A percentile compares a stretch with the other conserved stretches of the same genome.
Conservation (phyloP, 35 echinoderm and acorn worm species). For the Ophiothrix spiculata region DNA sequence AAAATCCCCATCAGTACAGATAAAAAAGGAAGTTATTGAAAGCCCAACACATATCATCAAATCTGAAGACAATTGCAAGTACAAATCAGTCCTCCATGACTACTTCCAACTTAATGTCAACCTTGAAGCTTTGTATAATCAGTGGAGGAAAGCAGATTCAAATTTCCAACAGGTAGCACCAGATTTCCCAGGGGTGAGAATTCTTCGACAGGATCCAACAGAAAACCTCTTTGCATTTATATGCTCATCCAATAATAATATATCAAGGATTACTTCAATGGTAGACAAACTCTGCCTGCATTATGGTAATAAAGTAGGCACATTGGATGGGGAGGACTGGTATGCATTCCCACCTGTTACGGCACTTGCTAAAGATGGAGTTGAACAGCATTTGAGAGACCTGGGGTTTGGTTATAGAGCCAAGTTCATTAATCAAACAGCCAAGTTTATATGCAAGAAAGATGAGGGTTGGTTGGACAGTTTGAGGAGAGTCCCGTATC, state of each 20-base stretch:
- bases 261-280: constrained; percentile 80
- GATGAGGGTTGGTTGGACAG: constrained; percentile 62
- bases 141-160: constrained; percentile 62
- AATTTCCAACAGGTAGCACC: constrained; percentile 63
- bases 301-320: constrained; percentile 56
- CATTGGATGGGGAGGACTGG: constrained; percentile 65
- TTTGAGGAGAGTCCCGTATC: constrained; percentile 53
- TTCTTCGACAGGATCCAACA: constrained; percentile 72
- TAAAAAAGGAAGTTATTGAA: constrained; percentile 21
- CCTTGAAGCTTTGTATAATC: constrained; percentile 60
- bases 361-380: constrained; percentile 30
- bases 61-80: not conserved
- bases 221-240: constrained; percentile 96
- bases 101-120: constrained; percentile 76
- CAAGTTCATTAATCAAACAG: constrained; percentile 84
- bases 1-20: constrained; percentile 21
- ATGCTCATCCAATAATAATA: constrained; percentile 98
- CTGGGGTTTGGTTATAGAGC: constrained; percentile 91
- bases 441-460: constrained; percentile 45
- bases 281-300: constrained; percentile 69
- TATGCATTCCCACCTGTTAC: constrained; percentile 58
- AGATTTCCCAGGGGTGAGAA: constrained; percentile 68
- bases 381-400: constrained; percentile 59
- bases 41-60: not conserved
- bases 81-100: constrained; percentile 41